phyloP scores from a whole-genome alignment of 2,888 invertebrate species.

The Melanostoma mellinum region DNA sequence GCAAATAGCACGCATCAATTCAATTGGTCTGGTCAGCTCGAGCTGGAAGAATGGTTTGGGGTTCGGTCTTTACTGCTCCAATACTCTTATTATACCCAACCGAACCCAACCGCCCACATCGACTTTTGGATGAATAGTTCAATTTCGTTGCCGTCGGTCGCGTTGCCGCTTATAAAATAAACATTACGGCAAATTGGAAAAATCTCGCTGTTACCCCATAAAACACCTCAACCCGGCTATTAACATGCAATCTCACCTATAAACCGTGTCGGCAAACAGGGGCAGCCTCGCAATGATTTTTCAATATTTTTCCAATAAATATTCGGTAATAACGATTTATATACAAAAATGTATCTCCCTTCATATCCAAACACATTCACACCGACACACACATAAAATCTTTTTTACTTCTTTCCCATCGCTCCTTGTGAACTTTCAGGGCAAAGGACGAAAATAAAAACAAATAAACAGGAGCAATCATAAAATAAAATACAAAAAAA shows the following conservation, averaged over 20 bases:
- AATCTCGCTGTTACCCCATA: constrained; percentile 64
- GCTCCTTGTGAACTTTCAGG: neutral
- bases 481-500: constrained; percentile 12
- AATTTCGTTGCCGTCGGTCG: constrained; percentile 48
- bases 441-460: constrained; percentile 22
- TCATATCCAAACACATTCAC: neutral
- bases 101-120: neutral
- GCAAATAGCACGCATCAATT: constrained; percentile 63
- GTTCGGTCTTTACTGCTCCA: neutral
- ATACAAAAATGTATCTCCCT: constrained; percentile 13
- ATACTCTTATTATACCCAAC: neutral
- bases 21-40: constrained; percentile 32
- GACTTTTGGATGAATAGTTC: constrained; percentile 53
- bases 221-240: constrained; percentile 53
- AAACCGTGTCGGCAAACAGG: constrained; percentile 18
- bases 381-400: constrained; percentile 8
- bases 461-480: constrained; percentile 41
- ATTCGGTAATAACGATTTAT: constrained; percentile 74
- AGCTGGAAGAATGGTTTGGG: neutral
- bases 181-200: constrained; percentile 72
- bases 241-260: constrained; percentile 69
- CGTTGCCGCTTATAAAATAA: constrained; percentile 68
- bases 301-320: constrained; percentile 74
- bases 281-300: constrained; percentile 70
- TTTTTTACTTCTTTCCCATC: constrained; percentile 16